Evolutionary conservation across 2,888 invertebrate species (phyloP), one percentile per base, ranked within the genome.

Genomic region (Phragmatobia fuliginosa): DNA sequence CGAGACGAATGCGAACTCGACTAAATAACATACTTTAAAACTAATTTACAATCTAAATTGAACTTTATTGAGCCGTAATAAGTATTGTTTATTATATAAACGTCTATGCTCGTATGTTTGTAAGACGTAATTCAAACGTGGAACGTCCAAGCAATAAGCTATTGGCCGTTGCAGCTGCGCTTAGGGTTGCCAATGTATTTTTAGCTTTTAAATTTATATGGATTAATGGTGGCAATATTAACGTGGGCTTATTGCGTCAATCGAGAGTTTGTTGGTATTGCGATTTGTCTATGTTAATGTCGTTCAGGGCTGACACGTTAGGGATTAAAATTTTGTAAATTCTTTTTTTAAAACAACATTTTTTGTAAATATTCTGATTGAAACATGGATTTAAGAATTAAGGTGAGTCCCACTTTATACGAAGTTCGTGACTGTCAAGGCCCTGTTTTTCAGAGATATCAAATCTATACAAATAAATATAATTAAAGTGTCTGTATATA

Each of bases 131-230:
- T 90, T 90, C 86, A 87, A 90, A 88, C 90, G 85, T 80, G 76
- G 82, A 87, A 87, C 85, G 90, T 90, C 89, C 91, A 86, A 90
- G 91, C 89, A 89, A 91, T 92, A 92, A 91, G 92, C 90, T 93
- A 93, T 92, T 90, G 90, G 90, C 78, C 80, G 84, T 77, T 90
- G 92, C 94, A 94, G 94, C 94, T 94, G 94, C 90, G 88, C 75
- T 82, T 88, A 94, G 93, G 94, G 94, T 85, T 94, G 93, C 89
- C 92, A 92, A 90, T 82, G 87, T 94, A 93, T 93, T 90, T 93
- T 90, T 91, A 91, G 92, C 88, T 85, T 78, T 85, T 86, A 87
- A 89, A 92, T 92, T 90, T 91, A 89, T 90, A 87, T 84, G 88
- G 91, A 92, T 92, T 92, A 92, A 89, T 90, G 78, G 83, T 82